These are phyloP conservation scores for Brachyptera risi DNA, from an alignment of 2,888 invertebrate species.

Conservation along the genomic window DNA sequence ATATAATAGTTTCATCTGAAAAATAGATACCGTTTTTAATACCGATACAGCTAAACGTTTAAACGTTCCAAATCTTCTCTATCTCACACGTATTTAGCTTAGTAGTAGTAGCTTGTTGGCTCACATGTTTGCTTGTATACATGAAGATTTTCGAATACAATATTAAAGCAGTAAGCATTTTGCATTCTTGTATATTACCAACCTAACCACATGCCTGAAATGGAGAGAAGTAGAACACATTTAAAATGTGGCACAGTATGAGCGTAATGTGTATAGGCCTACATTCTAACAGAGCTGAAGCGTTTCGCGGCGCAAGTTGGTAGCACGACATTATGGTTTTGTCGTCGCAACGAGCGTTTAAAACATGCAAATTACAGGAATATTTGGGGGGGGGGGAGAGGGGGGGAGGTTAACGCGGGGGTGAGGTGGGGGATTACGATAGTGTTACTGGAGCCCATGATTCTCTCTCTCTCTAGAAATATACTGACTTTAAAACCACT, in stretches of 20 bases:
- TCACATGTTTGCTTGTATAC: too few species aligned
- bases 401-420: neutral
- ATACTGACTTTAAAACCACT: conserved; percentile 2
- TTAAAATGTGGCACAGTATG: conserved; percentile 1
- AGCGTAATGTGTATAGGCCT: neutral
- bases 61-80: too few species aligned
- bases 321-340: conserved; percentile 26
- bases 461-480: neutral
- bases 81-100: too few species aligned
- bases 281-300: neutral
- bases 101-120: too few species aligned
- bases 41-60: too few species aligned
- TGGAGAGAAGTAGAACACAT: neutral
- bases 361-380: conserved; percentile 32
- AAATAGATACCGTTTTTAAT: too few species aligned
- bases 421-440: neutral
- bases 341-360: conserved; percentile 28
- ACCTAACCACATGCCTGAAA: conserved; percentile 3
- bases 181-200: too few species aligned
- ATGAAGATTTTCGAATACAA: too few species aligned
- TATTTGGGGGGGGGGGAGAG: conserved; percentile 16
- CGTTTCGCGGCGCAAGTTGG: neutral
- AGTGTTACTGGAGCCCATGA: neutral
- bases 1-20: too few species aligned
- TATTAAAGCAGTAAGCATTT: too few species aligned